Evolutionary conservation across 2,888 invertebrate species (phyloP).

Genomic region (Clepsis dumicolana): DNA sequence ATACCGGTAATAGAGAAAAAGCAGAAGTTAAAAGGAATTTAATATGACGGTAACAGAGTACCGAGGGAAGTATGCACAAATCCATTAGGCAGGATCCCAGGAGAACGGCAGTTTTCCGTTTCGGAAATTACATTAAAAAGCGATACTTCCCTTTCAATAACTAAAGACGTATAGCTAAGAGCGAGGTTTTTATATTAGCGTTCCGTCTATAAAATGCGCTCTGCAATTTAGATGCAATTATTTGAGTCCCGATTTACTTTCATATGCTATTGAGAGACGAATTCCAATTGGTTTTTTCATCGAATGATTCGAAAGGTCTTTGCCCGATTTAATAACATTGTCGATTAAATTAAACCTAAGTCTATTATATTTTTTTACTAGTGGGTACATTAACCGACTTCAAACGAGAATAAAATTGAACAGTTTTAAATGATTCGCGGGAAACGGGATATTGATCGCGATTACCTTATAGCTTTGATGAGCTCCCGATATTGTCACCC

Average conservation of each 20-base stretch:
- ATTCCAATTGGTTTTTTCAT: not conserved
- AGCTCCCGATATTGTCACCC: too few relatives aligned
- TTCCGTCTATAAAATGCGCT: conserved; percentile 16
- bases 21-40: conserved; percentile 52
- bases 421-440: too few relatives aligned
- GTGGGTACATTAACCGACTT: too few relatives aligned
- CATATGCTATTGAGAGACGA: not conserved
- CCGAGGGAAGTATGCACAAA: conserved; percentile 70
- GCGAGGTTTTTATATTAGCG: conserved; percentile 50
- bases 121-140: conserved; percentile 84
- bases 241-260: not conserved
- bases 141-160: conserved; percentile 76
- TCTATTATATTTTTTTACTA: too few relatives aligned
- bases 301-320: not conserved
- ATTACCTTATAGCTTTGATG: too few relatives aligned
- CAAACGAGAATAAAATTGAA: too few relatives aligned
- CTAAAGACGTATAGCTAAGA: conserved; percentile 65
- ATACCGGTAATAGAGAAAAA: conserved; percentile 39
- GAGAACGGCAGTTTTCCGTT: conserved; percentile 71
- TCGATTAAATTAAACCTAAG: too few relatives aligned
- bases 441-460: too few relatives aligned
- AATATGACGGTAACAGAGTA: conserved; percentile 63
- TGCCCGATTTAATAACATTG: too few relatives aligned
- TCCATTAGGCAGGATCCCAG: conserved; percentile 79
- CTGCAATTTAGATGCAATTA: conserved; percentile 15